Evolutionary conservation across 2,113 vertebrate species (phyloP).

Genomic region (Heterotilapia buettikoferi): DNA sequence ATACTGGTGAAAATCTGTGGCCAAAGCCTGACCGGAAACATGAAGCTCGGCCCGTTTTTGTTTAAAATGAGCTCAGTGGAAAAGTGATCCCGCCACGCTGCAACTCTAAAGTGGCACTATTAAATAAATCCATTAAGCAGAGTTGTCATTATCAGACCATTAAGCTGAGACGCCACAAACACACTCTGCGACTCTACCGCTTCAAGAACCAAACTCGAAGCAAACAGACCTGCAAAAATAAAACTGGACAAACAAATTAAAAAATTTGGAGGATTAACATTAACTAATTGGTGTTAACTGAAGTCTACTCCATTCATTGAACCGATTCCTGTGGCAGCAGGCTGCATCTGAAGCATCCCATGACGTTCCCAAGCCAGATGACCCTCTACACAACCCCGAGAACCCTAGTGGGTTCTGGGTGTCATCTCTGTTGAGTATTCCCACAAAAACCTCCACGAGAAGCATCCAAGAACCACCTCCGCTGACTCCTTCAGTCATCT

Average conservation of each 20-base stretch:
- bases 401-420: neutral
- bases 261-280: accelerated
- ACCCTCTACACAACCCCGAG: accelerated
- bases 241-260: neutral
- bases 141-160: neutral
- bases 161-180: neutral
- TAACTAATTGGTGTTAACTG: accelerated
- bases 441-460: neutral
- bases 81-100: neutral
- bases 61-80: neutral
- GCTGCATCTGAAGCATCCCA: accelerated
- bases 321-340: accelerated
- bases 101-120: neutral
- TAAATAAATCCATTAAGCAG: accelerated
- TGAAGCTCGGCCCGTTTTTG: neutral
- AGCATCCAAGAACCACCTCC: neutral
- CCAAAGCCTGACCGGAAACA: neutral
- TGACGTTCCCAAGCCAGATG: neutral
- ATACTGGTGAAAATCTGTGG: neutral
- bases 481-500: accelerated
- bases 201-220: accelerated
- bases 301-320: accelerated
- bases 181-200: accelerated
- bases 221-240: neutral
- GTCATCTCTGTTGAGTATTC: neutral